Conservation (phyloP, 37 sponge, comb jelly and placozoan species). For the Tethya wilhelma region DNA sequence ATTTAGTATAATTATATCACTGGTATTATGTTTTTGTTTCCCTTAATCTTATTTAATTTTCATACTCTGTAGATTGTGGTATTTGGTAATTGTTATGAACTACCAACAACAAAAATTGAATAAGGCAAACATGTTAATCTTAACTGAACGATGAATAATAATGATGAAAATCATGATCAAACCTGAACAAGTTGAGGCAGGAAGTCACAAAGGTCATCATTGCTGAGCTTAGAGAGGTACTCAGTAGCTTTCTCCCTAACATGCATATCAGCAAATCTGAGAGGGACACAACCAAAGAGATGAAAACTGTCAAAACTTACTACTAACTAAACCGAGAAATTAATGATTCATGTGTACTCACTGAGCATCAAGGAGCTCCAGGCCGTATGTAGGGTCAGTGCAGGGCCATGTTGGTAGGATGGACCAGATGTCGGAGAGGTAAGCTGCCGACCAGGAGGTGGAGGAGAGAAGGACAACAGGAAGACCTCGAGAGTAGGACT, state of each 20-base stretch:
- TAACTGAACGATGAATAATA: too few species aligned
- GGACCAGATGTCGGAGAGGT: constrained; percentile 5
- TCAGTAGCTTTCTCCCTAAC: constrained; percentile 57
- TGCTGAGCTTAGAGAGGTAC: constrained; percentile 37
- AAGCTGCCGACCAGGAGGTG: constrained; percentile 17
- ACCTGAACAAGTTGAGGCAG: constrained; percentile 80
- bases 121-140: too few species aligned
- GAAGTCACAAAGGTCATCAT: constrained; percentile 70
- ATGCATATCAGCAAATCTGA: constrained; percentile 46
- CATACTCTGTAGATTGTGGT: too few species aligned
- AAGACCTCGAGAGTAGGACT: constrained; percentile 57
- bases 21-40: too few species aligned
- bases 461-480: constrained; percentile 52
- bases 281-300: too few species aligned
- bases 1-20: too few species aligned
- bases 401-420: constrained; percentile 43
- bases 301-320: too few species aligned
- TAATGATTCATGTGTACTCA: constrained; percentile 14
- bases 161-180: too few species aligned
- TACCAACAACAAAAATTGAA: too few species aligned
- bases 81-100: too few species aligned
- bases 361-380: constrained; percentile 72
- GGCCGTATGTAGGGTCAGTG: constrained; percentile 45
- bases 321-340: background rate
- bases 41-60: too few species aligned